phyloP scores from a whole-genome alignment of 2,888 invertebrate species.

The Standfussiana lucernea region DNA sequence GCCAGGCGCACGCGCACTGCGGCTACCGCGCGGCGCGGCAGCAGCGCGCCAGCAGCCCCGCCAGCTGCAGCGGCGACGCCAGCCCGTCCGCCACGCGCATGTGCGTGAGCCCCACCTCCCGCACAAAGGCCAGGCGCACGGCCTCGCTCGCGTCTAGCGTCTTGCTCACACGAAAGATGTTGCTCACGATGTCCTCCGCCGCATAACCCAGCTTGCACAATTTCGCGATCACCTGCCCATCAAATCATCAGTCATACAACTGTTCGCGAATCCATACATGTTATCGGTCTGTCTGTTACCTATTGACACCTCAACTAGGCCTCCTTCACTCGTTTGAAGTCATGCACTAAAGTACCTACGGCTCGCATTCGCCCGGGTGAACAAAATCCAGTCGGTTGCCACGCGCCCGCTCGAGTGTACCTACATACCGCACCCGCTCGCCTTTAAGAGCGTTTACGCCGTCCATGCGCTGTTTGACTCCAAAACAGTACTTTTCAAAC shows the following conservation, averaged over 20 bases:
- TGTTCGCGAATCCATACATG: not conserved
- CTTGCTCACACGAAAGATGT: constrained; percentile 98
- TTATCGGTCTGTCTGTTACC: not conserved
- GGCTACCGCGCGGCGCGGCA: constrained; percentile 87
- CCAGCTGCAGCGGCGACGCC: constrained; percentile 96
- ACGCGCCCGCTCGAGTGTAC: too few species aligned
- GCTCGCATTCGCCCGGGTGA: too few species aligned
- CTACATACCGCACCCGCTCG: too few species aligned
- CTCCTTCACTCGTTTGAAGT: too few species aligned
- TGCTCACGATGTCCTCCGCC: constrained; percentile 98
- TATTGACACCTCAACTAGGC: not conserved
- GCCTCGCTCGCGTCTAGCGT: constrained; percentile 95
- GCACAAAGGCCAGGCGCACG: constrained; percentile 95
- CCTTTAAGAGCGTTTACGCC: too few species aligned
- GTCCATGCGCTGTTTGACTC: too few species aligned
- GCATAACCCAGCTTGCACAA: constrained; percentile 98
- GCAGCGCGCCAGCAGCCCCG: constrained; percentile 95
- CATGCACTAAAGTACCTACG: too few species aligned
- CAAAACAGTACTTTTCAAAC: too few species aligned
- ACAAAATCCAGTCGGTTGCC: too few species aligned
- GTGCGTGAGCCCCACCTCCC: constrained; percentile 73
- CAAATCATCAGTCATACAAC: not conserved
- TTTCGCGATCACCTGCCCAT: constrained; percentile 93
- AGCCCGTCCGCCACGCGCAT: constrained; percentile 95
- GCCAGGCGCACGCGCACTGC: constrained; percentile 79